Base-by-base conservation (phyloP, 2,113 vertebrate species). In the Pollachius pollachius region DNA sequence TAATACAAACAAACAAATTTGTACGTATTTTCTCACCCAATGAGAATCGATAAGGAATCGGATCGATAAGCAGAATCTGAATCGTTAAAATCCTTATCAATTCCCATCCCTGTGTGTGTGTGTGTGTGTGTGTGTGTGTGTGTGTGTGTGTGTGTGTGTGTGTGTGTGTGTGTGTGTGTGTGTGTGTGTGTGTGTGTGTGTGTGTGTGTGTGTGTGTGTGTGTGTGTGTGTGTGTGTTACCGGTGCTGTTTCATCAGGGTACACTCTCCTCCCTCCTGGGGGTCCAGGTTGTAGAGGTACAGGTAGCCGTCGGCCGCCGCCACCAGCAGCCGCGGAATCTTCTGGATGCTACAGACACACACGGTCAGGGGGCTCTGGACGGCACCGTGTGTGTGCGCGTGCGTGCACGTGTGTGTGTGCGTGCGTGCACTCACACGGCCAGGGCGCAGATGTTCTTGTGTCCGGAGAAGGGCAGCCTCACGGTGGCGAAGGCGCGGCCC, bases 231-330 rank as follows among this genome's bases (percentile, higher is more conserved):
- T 30, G 56, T 30, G 23, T 65, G 90, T 93, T 86, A 98, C 96
- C 95, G 96, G 93, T 98, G 97, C 91, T 99, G 97, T 77, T 99
- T 98, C 94, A 96, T 99, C 67, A 99, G 89, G 12, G 97, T 97
- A 75, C 97, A 99, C 74, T 99, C 97, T 3, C 97, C 97, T 1
- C 97, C 96, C 37, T 99, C 97, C 68, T 99, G 97, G 25, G 97
- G 96, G 83, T 99, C 97, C 78, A 99, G 85, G 89, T 99, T 99
- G 90, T 99, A 99, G 87, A 99, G 94, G 82, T 99, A 99, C 52
- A 99, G 85, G 86, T 96, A 99, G 0, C 97, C 97, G 11, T 99
- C 97, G 0, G 97, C 93, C 0, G 97, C 96, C 11, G 95, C 97
- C 52, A 99, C 97, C 71, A 99, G 77, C 67, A 99, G 87, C 19